phyloP scores from a whole-genome alignment of 2,113 vertebrate genomes.

The Gambusia holbrooki region DNA sequence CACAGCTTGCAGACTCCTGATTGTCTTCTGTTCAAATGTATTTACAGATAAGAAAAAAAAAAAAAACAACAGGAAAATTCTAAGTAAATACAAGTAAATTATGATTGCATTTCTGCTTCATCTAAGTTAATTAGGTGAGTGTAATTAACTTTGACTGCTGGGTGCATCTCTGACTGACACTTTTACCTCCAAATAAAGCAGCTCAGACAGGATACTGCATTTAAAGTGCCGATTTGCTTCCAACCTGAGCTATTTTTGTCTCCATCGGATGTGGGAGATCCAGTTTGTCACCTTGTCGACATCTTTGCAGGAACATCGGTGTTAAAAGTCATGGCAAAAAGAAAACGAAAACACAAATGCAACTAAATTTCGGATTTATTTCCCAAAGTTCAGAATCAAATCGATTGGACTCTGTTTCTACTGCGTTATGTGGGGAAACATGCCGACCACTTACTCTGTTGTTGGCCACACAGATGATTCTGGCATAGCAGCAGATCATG shows the following conservation, averaged over 20 bases:
- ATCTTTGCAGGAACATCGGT: neutral
- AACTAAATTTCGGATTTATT: neutral
- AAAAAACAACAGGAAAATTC: neutral
- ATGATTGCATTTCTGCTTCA: neutral
- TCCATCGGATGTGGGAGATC: constrained; percentile 1
- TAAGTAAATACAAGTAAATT: neutral
- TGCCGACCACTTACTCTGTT: constrained; percentile 75
- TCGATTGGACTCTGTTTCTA: constrained; percentile 21
- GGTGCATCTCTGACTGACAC: neutral
- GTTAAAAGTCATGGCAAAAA: neutral
- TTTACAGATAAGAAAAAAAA: constrained; percentile 6
- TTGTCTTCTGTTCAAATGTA: neutral
- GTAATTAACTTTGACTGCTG: neutral
- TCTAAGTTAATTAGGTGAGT: neutral
- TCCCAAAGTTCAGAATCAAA: constrained; percentile 24
- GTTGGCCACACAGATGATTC: constrained; percentile 86
- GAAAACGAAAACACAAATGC: neutral
- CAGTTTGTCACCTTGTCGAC: neutral
- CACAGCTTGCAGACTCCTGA: too few species aligned
- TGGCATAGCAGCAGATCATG: constrained; percentile 84
- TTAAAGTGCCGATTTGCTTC: constrained; percentile 4
- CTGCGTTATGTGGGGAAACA: neutral
- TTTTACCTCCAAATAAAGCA: neutral
- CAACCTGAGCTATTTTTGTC: neutral
- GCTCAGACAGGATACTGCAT: neutral